Conservation (phyloP, 23 tunicate species). For the Oikopleura dioica region DNA sequence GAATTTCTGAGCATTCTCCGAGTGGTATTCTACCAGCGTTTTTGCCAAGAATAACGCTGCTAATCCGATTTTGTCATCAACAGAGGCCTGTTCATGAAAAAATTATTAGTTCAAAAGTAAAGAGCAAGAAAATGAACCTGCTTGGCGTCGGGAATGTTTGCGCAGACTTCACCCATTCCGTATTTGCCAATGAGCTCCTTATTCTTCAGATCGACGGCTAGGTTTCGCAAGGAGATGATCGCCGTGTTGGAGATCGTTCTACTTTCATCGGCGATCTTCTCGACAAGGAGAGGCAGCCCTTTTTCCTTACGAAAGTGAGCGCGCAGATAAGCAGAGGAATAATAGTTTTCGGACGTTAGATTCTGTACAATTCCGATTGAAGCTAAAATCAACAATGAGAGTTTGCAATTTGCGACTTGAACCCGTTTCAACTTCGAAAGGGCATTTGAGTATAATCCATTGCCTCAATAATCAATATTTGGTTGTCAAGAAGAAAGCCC, state of each 20-base stretch:
- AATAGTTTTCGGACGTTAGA: background rate
- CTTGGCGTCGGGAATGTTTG: background rate
- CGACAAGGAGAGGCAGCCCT: slow-evolving; percentile 63
- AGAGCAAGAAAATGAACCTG: background rate
- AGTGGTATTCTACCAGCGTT: background rate
- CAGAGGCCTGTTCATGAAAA: background rate
- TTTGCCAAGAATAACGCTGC: background rate
- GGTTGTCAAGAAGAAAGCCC: too few species aligned
- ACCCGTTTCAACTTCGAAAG: too few species aligned
- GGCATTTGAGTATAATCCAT: too few species aligned
- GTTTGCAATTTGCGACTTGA: too few species aligned
- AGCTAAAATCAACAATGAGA: background rate
- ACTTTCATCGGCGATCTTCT: slow-evolving; percentile 34
- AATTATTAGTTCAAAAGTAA: background rate
- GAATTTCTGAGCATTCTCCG: background rate
- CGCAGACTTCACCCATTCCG: slow-evolving; percentile 6
- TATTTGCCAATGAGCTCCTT: slow-evolving; percentile 64
- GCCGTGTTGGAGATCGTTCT: slow-evolving; percentile 36
- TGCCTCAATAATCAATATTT: too few species aligned
- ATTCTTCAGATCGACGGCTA: slow-evolving; percentile 61
- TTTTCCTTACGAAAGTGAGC: slow-evolving; percentile 51
- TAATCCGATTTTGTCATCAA: background rate
- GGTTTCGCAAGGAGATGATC: slow-evolving; percentile 37
- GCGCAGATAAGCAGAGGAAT: slow-evolving; percentile 27
- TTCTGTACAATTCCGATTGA: background rate